These are phyloP conservation scores for Chloroceryle inda DNA, from an alignment of 2,797 vertebrate genomes.

Conservation along the genomic window DNA sequence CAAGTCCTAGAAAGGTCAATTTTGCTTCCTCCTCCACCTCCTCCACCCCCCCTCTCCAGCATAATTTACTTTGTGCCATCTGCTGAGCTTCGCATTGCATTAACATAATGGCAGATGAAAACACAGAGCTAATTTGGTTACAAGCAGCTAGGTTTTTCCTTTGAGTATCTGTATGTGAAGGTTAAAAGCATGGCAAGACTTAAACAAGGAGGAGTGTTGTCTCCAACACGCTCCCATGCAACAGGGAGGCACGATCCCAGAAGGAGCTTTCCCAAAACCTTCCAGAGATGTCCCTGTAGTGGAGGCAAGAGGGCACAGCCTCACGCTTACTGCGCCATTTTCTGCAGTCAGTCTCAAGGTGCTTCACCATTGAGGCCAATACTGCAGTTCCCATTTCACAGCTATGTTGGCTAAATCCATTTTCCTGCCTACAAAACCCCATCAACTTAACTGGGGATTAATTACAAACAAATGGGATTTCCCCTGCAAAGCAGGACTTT, in stretches of 20 bases:
- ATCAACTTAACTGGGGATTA: not conserved
- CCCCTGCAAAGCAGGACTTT: not conserved
- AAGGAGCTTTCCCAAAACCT: not conserved
- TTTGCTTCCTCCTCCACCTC: constrained; percentile 54
- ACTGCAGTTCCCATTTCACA: not conserved
- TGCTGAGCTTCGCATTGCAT: constrained; percentile 78
- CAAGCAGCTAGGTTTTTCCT: constrained; percentile 70
- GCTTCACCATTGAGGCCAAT: not conserved
- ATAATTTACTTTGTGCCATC: constrained; percentile 84
- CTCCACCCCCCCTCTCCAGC: constrained; percentile 21
- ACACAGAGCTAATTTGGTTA: constrained; percentile 80
- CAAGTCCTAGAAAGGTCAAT: constrained; percentile 82
- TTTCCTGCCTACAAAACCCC: not conserved
- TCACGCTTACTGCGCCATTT: rapidly evolving
- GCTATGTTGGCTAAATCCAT: rapidly evolving
- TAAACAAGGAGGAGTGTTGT: not conserved
- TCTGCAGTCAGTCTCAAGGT: not conserved
- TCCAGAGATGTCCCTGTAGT: not conserved
- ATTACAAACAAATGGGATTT: not conserved
- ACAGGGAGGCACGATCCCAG: not conserved
- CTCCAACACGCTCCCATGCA: not conserved
- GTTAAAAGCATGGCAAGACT: constrained; percentile 76
- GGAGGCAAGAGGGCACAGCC: not conserved
- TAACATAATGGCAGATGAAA: constrained; percentile 84
- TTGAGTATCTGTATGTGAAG: constrained; percentile 71